Percentiles rank a stretch among this genome's conserved stretches.
Conservation (phyloP, 2,113 vertebrate genomes). For the Trichomycterus rosablanca region DNA sequence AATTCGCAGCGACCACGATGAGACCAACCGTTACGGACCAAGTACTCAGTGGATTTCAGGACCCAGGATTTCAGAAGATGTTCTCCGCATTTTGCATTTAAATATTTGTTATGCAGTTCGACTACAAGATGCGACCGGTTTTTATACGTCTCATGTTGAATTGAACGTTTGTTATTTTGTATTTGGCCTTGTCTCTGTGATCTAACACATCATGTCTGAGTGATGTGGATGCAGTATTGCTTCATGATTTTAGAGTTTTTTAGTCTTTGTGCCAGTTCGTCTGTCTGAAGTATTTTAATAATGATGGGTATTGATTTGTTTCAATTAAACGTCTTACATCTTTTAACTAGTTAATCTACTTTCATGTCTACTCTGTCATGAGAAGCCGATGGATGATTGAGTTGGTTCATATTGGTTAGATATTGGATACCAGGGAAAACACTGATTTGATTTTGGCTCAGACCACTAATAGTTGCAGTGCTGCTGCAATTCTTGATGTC, state of each 20-base stretch:
- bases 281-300: conserved; percentile 44
- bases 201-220: conserved; percentile 22
- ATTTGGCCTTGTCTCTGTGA: conserved; percentile 40
- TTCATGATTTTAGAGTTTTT: conserved; percentile 16
- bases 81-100: too few species aligned
- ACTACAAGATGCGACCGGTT: conserved; percentile 60
- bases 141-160: conserved; percentile 66
- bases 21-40: conserved; percentile 41
- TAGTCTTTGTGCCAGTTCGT: conserved; percentile 22
- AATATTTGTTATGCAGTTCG: conserved; percentile 69
- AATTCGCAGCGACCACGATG: conserved; percentile 33
- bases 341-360: too few species aligned
- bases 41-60: conserved; percentile 49
- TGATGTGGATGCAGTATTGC: conserved; percentile 32
- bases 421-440: too few species aligned
- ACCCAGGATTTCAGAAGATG: conserved; percentile 56
- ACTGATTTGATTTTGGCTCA: neutral
- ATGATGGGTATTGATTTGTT: conserved; percentile 3
- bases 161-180: conserved; percentile 63
- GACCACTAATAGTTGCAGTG: too few species aligned
- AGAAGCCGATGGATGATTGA: too few species aligned
- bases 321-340: neutral
- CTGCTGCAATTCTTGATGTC: too few species aligned
- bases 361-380: too few species aligned
- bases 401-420: too few species aligned